phyloP scores from a whole-genome alignment of 2,888 invertebrate species.

The Deilephila elpenor region DNA sequence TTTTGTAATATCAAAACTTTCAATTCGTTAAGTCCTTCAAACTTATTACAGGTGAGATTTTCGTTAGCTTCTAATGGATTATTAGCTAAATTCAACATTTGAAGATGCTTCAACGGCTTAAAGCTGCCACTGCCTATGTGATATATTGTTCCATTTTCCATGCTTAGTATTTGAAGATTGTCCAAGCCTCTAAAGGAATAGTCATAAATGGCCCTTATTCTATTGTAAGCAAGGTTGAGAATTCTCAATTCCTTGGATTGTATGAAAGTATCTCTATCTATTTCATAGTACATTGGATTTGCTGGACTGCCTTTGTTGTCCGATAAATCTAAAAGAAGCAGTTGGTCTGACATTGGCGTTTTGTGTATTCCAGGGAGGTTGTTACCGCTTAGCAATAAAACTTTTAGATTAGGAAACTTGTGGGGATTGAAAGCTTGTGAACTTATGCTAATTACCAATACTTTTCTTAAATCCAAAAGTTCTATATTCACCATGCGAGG shows the following conservation, averaged over 20 bases:
- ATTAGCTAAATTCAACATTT: slow-evolving; percentile 81
- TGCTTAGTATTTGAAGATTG: slow-evolving; percentile 75
- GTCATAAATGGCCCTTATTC: slow-evolving; percentile 78
- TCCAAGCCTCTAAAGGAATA: slow-evolving; percentile 80
- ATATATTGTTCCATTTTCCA: slow-evolving; percentile 82
- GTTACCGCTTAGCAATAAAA: slow-evolving; percentile 80
- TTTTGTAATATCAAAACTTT: slow-evolving; percentile 78
- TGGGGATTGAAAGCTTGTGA: slow-evolving; percentile 73
- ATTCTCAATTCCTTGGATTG: slow-evolving; percentile 75
- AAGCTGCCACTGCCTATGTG: slow-evolving; percentile 79
- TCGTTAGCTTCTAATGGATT: slow-evolving; percentile 77
- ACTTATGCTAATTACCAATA: slow-evolving; percentile 75
- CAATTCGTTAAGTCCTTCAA: slow-evolving; percentile 78
- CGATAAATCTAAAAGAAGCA: slow-evolving; percentile 81
- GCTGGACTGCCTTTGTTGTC: slow-evolving; percentile 73
- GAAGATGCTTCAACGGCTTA: slow-evolving; percentile 67
- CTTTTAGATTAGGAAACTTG: slow-evolving; percentile 80
- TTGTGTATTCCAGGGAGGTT: slow-evolving; percentile 80
- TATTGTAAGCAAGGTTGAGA: slow-evolving; percentile 83
- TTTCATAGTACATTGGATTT: slow-evolving; percentile 78
- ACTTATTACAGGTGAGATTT: slow-evolving; percentile 69
- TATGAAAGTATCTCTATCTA: slow-evolving; percentile 77
- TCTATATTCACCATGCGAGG: slow-evolving; percentile 83
- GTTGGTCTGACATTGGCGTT: slow-evolving; percentile 74
- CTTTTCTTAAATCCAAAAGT: slow-evolving; percentile 82